Conservation (phyloP, 2,113 vertebrate species). For the Neolamprologus variostigma region DNA sequence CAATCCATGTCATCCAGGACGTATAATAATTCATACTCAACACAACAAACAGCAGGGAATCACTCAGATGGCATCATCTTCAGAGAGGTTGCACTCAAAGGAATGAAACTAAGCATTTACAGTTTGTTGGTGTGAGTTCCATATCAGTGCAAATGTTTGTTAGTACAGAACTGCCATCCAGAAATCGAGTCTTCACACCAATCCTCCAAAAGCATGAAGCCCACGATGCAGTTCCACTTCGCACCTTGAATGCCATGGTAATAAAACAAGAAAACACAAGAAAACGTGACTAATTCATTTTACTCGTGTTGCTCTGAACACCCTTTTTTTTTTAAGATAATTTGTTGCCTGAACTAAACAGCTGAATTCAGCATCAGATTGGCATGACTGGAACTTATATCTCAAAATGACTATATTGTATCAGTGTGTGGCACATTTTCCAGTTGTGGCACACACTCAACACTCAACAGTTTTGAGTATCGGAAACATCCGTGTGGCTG, state of each 20-base stretch:
- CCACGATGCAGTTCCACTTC: background rate
- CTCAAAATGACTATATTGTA: background rate
- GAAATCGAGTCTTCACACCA: slow-evolving; percentile 38
- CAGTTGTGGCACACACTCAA: background rate
- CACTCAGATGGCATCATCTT: background rate
- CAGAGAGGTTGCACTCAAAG: background rate
- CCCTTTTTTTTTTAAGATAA: background rate
- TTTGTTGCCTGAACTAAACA: background rate
- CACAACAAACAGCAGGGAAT: background rate
- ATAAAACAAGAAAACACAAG: slow-evolving; percentile 14
- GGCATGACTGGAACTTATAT: background rate
- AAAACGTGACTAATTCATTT: background rate
- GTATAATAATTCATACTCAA: background rate
- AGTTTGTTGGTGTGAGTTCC: slow-evolving; percentile 27
- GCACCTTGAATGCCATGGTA: slow-evolving; percentile 15
- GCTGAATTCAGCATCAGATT: background rate
- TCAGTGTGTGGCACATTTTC: background rate
- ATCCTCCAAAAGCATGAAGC: slow-evolving; percentile 38
- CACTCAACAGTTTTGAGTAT: background rate
- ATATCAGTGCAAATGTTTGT: slow-evolving; percentile 52
- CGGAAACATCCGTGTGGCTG: background rate
- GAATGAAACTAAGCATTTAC: slow-evolving; percentile 3
- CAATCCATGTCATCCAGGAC: background rate
- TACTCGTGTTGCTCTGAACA: background rate
- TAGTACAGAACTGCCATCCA: slow-evolving; percentile 46